Percentiles rank a stretch among this genome's conserved stretches.
These are phyloP conservation scores for Andrena bicolor DNA, from an alignment of 2,888 invertebrate genomes.

Conservation along the genomic window DNA sequence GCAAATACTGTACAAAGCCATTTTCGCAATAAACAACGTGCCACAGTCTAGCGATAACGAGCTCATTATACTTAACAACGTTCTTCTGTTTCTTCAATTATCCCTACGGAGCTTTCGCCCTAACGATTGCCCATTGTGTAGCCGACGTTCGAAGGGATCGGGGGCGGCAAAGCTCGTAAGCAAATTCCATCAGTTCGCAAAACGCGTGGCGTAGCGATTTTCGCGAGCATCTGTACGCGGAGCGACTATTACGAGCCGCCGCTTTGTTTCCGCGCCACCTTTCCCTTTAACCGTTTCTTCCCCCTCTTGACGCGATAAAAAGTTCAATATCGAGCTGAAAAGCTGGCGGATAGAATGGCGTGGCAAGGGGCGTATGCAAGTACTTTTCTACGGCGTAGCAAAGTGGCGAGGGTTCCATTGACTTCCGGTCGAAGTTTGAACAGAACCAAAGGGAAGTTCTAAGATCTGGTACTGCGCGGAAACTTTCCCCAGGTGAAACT, in stretches of 20 bases:
- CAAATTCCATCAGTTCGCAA: slow-evolving; percentile 9
- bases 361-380: slow-evolving; percentile 37
- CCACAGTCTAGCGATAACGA: not conserved
- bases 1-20: too few relatives aligned
- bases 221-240: not conserved
- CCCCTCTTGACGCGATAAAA: slow-evolving; percentile 59
- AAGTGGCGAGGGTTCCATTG: slow-evolving; percentile 58
- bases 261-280: slow-evolving; percentile 49
- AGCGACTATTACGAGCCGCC: slow-evolving; percentile 25
- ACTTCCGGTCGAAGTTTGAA: slow-evolving; percentile 59
- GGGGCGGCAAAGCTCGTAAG: not conserved
- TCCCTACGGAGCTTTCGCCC: not conserved
- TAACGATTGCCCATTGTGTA: not conserved
- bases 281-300: slow-evolving; percentile 40
- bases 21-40: too few relatives aligned
- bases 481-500: slow-evolving; percentile 57
- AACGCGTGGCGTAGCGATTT: slow-evolving; percentile 9
- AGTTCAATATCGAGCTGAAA: slow-evolving; percentile 70
- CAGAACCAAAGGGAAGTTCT: slow-evolving; percentile 39
- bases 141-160: not conserved
- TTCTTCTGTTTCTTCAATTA: slow-evolving; percentile 1
- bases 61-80: not conserved
- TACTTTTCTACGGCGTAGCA: slow-evolving; percentile 50
- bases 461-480: slow-evolving; percentile 42
- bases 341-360: slow-evolving; percentile 23